Base-by-base conservation (phyloP, 1,140 invertebrate species). In the Proales similis region DNA sequence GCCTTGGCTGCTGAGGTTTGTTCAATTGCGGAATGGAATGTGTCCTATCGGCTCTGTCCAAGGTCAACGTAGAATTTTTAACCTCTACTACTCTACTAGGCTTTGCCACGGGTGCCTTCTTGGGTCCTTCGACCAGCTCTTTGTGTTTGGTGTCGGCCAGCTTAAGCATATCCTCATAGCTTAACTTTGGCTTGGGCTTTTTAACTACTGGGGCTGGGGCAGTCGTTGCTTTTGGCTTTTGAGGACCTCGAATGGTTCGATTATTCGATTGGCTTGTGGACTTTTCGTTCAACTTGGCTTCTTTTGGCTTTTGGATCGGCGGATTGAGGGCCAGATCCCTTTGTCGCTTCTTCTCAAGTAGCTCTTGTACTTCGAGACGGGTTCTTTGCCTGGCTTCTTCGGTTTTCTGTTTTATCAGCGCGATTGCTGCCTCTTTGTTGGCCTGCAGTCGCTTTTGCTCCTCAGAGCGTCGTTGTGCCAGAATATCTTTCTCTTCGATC, bases 401-500 rank as follows among this genome's bases (percentile, higher is more conserved):
- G 27, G 29, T 39, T 27, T 57, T 57, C 14, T 57, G 39, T 42
- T 57, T 42, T 42, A 57, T 42, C 19, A 42, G 45, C 39, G 36
- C 51, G 36, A 57, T 24, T 9, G 51, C 51, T 4, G 51, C 51
- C 32, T 57, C 36, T 26, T 57, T 57, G 12, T 42, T 57, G 27
- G 51, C 36, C 27, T 57, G 51, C 3, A 42, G 24, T 57, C 45
- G 39, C 32, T 57, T 57, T 57, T 57, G 51, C 2, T 57, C 51
- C 1, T 26, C 26, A 2, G 45, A 14, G 27, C 45, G 39, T 57
- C 29, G 39, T n/a, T 32, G 27, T 24, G 39, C 36, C 17, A 57
- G 11, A n/a, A n/a, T n/a, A 42, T 57, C 45, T 42, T 57, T 57
- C 17, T 57, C 51, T 57, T 57, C 51, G n/a, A 57, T 19, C 14